Percentiles rank a stretch among this genome's conserved stretches.
These are phyloP conservation scores for Tetrax tetrax DNA, from an alignment of 2,113 vertebrate species.

Conservation along the genomic window DNA sequence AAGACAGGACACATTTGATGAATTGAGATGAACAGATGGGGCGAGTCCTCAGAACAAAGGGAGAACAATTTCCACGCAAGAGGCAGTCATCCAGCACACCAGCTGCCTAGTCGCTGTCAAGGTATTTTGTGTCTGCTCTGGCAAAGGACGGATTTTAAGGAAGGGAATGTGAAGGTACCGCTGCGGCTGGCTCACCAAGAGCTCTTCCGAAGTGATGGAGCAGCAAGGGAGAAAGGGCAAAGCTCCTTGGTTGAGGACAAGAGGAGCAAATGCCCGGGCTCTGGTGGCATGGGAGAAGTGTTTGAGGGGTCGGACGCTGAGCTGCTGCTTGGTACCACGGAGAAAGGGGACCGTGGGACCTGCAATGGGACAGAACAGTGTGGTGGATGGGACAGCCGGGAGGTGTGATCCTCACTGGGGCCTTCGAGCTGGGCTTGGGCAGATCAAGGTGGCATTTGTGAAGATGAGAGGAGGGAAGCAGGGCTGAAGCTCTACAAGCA, in stretches of 20 bases:
- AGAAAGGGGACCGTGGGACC: background rate
- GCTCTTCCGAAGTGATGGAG: background rate
- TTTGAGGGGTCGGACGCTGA: background rate
- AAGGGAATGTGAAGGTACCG: background rate
- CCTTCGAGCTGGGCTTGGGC: background rate
- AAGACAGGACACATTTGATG: background rate
- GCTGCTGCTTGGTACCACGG: background rate
- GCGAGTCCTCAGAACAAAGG: background rate
- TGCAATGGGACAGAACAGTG: rapidly evolving
- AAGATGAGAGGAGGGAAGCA: background rate
- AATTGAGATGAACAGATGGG: background rate
- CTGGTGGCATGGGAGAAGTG: background rate
- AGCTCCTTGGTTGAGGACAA: background rate
- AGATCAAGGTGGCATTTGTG: background rate
- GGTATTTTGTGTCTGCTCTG: background rate
- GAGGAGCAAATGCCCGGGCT: background rate
- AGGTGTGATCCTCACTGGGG: background rate
- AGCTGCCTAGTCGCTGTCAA: background rate
- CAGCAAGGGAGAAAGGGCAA: background rate
- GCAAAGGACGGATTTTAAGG: background rate
- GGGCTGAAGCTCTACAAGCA: background rate
- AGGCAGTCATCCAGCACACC: background rate
- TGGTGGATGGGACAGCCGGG: background rate
- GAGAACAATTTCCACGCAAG: background rate
- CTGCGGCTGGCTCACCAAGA: background rate